A percentile compares a stretch with the other conserved stretches of the same genome.
Conservation (phyloP, 2,888 invertebrate genomes). For the Philereme vetulata region DNA sequence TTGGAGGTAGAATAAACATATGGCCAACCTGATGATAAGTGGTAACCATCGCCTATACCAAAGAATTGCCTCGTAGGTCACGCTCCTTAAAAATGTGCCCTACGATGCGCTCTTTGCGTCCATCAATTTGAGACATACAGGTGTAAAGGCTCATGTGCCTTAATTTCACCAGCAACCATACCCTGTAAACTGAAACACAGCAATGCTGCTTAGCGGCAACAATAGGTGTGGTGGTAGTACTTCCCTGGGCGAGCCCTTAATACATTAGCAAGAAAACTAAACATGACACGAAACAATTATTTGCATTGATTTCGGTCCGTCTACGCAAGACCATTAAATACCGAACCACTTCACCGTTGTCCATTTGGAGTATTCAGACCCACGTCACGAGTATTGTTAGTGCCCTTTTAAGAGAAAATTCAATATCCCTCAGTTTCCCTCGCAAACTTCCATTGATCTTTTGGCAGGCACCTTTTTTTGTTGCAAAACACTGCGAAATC, state of each 20-base stretch:
- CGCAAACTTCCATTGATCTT: conserved; percentile 58
- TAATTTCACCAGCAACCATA: no score
- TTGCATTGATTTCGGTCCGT: conserved; percentile 14
- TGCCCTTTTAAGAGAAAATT: conserved; percentile 58
- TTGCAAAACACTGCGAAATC: conserved; percentile 36
- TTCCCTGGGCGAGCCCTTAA: background rate
- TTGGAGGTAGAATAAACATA: no score
- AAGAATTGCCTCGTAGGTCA: no score
- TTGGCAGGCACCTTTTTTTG: conserved; percentile 50
- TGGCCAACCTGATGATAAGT: no score
- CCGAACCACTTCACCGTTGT: conserved; percentile 28
- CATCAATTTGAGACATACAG: no score
- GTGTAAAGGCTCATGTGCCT: no score
- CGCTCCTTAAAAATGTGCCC: no score
- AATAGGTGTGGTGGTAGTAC: no score
- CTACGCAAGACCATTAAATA: conserved; percentile 23
- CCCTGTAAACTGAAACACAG: no score
- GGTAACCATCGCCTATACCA: no score
- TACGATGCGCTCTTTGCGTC: no score
- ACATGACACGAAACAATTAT: conserved; percentile 7
- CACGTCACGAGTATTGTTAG: conserved; percentile 64
- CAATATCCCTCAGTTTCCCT: conserved; percentile 48
- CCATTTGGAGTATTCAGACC: conserved; percentile 43
- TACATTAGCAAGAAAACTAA: conserved; percentile 37
- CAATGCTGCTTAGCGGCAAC: no score